Evolutionary conservation across 1,140 invertebrate genomes (phyloP).

Genomic region (Lithobius niger): DNA sequence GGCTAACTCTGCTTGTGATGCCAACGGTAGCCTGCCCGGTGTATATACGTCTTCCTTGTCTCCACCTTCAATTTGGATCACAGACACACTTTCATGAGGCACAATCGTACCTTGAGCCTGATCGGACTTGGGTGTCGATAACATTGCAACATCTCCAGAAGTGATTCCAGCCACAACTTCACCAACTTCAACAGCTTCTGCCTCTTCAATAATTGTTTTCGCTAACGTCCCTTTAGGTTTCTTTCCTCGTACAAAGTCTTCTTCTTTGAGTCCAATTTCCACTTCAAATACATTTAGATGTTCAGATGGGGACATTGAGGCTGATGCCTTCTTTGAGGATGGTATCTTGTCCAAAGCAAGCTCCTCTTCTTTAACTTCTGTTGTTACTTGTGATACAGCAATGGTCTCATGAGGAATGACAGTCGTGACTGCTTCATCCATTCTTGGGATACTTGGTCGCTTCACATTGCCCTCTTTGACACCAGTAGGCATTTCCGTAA

Average conservation of each 20-base stretch:
- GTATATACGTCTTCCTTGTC: constrained; percentile 31
- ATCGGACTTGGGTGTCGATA: background rate
- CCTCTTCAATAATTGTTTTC: constrained; percentile 25
- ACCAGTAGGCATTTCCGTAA: constrained; percentile 22
- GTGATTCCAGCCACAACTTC: constrained; percentile 28
- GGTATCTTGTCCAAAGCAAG: constrained; percentile 22
- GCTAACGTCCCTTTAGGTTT: constrained; percentile 31
- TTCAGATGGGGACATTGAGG: constrained; percentile 22
- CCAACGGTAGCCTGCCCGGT: constrained; percentile 15
- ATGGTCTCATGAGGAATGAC: constrained; percentile 34
- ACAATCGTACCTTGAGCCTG: constrained; percentile 19
- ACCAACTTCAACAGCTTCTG: constrained; percentile 22
- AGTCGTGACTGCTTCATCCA: constrained; percentile 30
- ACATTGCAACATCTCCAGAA: constrained; percentile 19
- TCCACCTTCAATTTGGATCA: constrained; percentile 34
- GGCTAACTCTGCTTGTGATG: constrained; percentile 12
- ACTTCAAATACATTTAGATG: constrained; percentile 7
- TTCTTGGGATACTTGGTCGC: constrained; percentile 20
- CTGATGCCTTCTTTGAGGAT: constrained; percentile 18
- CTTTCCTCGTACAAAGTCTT: constrained; percentile 13
- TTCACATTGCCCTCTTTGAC: constrained; percentile 27
- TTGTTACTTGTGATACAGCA: constrained; percentile 31
- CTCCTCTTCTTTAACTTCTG: constrained; percentile 37
- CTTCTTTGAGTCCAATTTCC: constrained; percentile 9
- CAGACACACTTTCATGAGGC: constrained; percentile 30